Evolutionary conservation across 2,113 vertebrate species (phyloP).

Genomic region (Muntiacus reevesi): DNA sequence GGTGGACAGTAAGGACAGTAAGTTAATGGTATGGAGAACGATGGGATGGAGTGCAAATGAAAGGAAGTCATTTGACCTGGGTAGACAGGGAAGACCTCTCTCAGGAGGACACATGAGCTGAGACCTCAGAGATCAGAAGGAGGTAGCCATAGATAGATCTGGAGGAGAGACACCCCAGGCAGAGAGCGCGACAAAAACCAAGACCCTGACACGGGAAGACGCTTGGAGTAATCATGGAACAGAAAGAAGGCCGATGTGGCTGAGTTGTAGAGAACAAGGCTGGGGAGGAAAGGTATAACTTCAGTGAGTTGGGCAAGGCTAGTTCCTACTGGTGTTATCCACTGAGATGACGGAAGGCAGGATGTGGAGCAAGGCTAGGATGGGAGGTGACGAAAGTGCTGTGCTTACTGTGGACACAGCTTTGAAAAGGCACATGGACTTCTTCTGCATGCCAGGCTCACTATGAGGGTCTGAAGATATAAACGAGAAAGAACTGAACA

Average conservation of each 20-base stretch:
- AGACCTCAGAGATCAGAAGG: background rate
- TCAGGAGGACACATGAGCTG: background rate
- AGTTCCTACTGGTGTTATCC: background rate
- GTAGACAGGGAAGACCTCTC: background rate
- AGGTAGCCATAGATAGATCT: background rate
- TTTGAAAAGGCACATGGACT: background rate
- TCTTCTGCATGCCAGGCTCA: background rate
- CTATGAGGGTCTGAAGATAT: background rate
- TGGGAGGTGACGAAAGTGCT: background rate
- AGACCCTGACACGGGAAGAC: background rate
- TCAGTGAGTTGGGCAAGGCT: background rate
- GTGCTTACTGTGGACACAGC: background rate
- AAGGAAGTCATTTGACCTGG: background rate
- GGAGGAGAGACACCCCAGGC: background rate
- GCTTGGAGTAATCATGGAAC: background rate
- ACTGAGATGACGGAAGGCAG: background rate
- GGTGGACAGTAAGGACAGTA: background rate
- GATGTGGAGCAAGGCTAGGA: background rate
- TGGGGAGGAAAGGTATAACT: rapidly evolving
- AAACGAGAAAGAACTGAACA: background rate
- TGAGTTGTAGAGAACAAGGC: background rate
- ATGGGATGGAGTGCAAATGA: background rate
- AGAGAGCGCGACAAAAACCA: background rate
- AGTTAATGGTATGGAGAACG: background rate
- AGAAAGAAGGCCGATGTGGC: background rate